Percentiles rank a stretch among this genome's conserved stretches.
phyloP scores from a whole-genome alignment of 2,888 invertebrate genomes.

The Spodoptera picta region DNA sequence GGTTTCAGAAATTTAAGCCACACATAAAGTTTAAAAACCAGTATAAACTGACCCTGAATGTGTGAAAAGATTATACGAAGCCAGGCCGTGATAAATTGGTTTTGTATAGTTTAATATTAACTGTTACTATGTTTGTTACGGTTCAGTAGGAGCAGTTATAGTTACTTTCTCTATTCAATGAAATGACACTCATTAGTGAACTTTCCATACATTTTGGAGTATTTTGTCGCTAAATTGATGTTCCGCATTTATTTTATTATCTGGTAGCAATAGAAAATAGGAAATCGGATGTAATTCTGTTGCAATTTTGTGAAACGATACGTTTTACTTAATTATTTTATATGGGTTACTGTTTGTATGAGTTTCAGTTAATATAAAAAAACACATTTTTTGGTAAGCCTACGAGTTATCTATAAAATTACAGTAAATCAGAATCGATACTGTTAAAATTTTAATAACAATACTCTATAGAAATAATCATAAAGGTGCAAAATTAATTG shows the following conservation, averaged over 20 bases:
- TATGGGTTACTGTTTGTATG: too few relatives aligned
- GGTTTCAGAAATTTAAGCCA: constrained; percentile 75
- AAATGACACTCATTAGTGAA: constrained; percentile 53
- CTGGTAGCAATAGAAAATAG: constrained; percentile 19
- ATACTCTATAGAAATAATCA: too few relatives aligned
- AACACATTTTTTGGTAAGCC: too few relatives aligned
- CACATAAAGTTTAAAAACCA: constrained; percentile 44
- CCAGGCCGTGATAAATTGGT: too few relatives aligned
- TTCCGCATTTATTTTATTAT: constrained; percentile 51
- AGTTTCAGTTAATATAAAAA: too few relatives aligned
- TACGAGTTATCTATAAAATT: too few relatives aligned
- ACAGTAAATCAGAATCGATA: too few relatives aligned
- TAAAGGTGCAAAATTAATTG: too few relatives aligned
- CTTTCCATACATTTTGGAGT: constrained; percentile 52
- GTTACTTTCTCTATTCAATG: constrained; percentile 66
- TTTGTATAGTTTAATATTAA: constrained; percentile 54
- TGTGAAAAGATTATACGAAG: too few relatives aligned
- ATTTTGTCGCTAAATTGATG: constrained; percentile 48
- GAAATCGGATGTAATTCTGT: constrained; percentile 34
- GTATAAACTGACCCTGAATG: too few relatives aligned
- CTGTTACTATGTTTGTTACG: constrained; percentile 70
- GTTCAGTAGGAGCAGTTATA: constrained; percentile 68
- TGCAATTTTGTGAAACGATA: constrained; percentile 22
- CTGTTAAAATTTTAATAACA: too few relatives aligned
- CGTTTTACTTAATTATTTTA: too few relatives aligned